phyloP scores from a whole-genome alignment of 1,140 invertebrate species.

The Popillia japonica region DNA sequence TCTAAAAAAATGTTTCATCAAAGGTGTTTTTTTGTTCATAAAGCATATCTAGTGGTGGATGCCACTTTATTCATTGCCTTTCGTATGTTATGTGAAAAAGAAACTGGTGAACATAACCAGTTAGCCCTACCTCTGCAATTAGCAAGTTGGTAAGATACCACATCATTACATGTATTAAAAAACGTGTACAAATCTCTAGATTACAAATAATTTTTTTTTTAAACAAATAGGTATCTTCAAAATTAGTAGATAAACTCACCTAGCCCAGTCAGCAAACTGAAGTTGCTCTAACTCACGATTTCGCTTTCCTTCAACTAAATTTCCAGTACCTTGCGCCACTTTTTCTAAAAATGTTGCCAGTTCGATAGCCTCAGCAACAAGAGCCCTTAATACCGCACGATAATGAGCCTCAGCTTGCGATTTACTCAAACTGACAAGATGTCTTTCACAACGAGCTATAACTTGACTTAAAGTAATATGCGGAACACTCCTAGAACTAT shows the following conservation, averaged over 20 bases:
- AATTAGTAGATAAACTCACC: background rate
- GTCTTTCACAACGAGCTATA: conserved; percentile 68
- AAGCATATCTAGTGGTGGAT: background rate
- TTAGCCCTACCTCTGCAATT: no score
- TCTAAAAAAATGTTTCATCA: background rate
- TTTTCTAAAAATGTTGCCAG: conserved; percentile 88
- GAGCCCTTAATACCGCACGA: conserved; percentile 87
- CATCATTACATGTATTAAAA: no score
- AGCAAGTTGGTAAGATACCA: no score
- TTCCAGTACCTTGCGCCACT: conserved; percentile 72
- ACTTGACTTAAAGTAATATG: conserved; percentile 54
- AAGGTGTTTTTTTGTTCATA: background rate
- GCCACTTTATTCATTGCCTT: no score
- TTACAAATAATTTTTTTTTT: no score
- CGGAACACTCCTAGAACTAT: conserved; percentile 42
- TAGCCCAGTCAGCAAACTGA: conserved; percentile 87
- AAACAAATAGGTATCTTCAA: background rate
- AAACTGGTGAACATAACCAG: no score
- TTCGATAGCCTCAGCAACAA: conserved; percentile 90
- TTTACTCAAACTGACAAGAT: conserved; percentile 64
- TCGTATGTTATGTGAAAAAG: no score
- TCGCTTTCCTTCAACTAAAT: conserved; percentile 65
- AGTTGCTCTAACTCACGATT: conserved; percentile 77
- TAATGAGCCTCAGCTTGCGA: conserved; percentile 81
- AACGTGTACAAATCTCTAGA: no score